Evolutionary conservation across 2,113 vertebrate genomes (phyloP).

Genomic region (Dicaeum eximium): DNA sequence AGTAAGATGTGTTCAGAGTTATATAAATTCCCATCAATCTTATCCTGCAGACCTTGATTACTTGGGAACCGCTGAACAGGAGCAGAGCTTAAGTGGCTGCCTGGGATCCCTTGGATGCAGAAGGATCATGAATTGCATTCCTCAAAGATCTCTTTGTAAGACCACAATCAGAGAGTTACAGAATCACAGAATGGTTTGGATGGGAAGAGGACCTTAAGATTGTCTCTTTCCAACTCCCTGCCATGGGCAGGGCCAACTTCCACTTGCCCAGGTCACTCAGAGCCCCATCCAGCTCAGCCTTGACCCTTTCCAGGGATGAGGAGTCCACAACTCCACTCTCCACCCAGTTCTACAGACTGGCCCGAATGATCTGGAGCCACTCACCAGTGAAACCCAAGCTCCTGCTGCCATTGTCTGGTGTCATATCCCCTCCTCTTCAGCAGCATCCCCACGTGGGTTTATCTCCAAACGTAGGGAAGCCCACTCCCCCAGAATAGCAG

Average conservation of each 20-base stretch:
- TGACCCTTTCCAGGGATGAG: not conserved
- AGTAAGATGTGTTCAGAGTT: not conserved
- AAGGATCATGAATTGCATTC: not conserved
- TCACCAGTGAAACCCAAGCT: not conserved
- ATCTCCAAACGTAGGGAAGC: not conserved
- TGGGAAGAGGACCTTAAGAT: not conserved
- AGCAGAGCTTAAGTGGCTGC: not conserved
- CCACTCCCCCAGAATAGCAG: not conserved
- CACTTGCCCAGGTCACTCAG: not conserved
- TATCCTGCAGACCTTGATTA: not conserved
- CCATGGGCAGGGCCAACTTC: not conserved
- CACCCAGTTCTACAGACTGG: not conserved
- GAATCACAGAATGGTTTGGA: not conserved
- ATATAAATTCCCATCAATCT: not conserved
- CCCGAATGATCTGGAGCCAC: not conserved
- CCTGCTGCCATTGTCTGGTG: not conserved
- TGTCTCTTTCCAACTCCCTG: rapidly evolving
- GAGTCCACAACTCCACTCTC: not conserved
- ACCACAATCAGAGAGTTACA: not conserved
- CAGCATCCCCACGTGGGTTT: not conserved
- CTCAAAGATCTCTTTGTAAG: not conserved
- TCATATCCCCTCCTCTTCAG: not conserved
- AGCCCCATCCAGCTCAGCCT: not conserved
- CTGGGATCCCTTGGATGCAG: not conserved
- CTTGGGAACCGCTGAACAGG: not conserved